These are phyloP conservation scores for Platanista minor DNA, from an alignment of 2,113 vertebrate genomes.

Conservation along the genomic window DNA sequence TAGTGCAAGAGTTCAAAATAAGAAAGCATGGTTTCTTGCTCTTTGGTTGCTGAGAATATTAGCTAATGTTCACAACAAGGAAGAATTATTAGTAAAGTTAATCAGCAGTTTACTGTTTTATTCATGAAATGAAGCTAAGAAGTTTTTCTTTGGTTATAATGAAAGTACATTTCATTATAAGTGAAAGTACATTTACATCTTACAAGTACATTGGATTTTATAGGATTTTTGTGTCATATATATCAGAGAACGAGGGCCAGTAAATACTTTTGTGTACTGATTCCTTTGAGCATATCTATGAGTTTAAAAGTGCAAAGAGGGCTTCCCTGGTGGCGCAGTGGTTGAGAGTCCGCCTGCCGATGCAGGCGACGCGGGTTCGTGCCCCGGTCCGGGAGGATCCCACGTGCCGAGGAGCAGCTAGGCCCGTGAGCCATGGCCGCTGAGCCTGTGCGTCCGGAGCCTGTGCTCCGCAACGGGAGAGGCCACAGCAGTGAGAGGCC, in stretches of 20 bases:
- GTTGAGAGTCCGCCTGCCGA: too few relatives aligned
- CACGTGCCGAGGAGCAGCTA: too few relatives aligned
- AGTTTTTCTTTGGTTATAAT: neutral
- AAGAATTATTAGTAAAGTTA: neutral
- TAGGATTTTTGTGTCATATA: neutral
- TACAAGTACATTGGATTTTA: neutral
- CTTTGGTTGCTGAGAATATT: neutral
- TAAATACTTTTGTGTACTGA: neutral
- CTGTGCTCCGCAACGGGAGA: too few relatives aligned
- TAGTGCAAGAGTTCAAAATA: neutral
- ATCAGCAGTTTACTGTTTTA: neutral
- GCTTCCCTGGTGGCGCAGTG: too few relatives aligned
- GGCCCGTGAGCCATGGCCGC: too few relatives aligned
- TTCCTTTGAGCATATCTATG: neutral
- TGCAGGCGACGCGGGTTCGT: too few relatives aligned
- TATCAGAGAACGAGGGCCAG: neutral
- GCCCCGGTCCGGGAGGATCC: too few relatives aligned
- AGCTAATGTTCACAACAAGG: constrained; percentile 5
- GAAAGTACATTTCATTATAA: neutral
- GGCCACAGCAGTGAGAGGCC: too few relatives aligned
- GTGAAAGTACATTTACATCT: neutral
- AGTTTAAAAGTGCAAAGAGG: neutral
- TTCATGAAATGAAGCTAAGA: constrained; percentile 28
- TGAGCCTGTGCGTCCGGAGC: too few relatives aligned
- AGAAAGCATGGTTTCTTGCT: neutral